Evolutionary conservation across 2,797 vertebrate genomes (phyloP), one percentile per base, ranked within the genome.

Genomic region (Avahi laniger): DNA sequence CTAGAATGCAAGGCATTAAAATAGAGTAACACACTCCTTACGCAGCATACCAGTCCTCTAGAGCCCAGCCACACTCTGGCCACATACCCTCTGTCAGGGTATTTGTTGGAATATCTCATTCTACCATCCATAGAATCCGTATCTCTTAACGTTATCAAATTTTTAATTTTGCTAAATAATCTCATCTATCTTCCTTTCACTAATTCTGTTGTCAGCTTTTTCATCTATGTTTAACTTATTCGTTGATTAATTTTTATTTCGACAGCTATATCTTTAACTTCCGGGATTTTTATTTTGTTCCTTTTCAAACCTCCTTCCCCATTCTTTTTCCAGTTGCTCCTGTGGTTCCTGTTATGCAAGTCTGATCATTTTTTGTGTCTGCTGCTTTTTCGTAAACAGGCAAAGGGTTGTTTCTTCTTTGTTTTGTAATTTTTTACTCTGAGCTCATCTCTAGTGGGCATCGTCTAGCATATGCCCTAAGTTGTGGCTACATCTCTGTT

Each of bases 1-100:
- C 82, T 61, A 78, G 86, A 85, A 89, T 6, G 1, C 67, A 65
- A 88, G 54, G 38, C 30, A 65, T 18, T 80, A 35, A 86, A 63
- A 52, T 11, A 50, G 61, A 73, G 33, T 50, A 20, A 18, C 22
- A 46, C 4, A 12, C 0, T 33, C 57, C 26, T 52, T 18, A 12
- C 0, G 0, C 22, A 20, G 7, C 1, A 4, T 18, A 22, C 8
- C 8, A 59, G n/a, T 1, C 52, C 78, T 69, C 43, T 0, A 18
- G 20, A 65, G 46, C 33, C 65, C 59, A 70, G 13, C 17, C 46
- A 61, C 18, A 4, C 43, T 41, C 54, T 13, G 20, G 26, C 18
- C 33, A 17, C n/a, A 28, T 63, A 10, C 33, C 33, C 22, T 38
- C 59, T 78, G 69, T 14, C 52, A 70, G 22, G 48, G 17, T 18